Evolutionary conservation across 2,888 invertebrate species (phyloP).

Genomic region (Petrolisthes cinctipes): DNA sequence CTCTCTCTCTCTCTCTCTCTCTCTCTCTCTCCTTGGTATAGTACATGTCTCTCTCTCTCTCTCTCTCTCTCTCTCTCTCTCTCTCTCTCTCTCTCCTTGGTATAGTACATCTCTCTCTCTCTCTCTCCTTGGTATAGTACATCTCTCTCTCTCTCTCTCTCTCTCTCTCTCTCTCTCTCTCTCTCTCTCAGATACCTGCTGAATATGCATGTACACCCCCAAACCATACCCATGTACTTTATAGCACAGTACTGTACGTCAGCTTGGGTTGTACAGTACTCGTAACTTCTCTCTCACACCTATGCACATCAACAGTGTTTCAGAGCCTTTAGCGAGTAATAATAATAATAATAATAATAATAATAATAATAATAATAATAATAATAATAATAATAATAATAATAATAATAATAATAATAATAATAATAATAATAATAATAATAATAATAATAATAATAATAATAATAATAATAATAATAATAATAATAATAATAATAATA

Average conservation of each 20-base stretch:
- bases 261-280: no score
- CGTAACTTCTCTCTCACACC: no score
- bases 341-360: background rate
- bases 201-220: no score
- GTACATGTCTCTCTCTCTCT: slow-evolving; percentile 25
- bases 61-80: slow-evolving; percentile 24
- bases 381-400: background rate
- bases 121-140: background rate
- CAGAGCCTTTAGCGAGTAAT: no score
- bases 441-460: slow-evolving; percentile 14
- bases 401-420: slow-evolving; percentile 14
- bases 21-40: no score
- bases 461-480: slow-evolving; percentile 14
- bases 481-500: slow-evolving; percentile 15
- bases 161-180: background rate
- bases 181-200: background rate
- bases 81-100: no score
- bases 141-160: background rate
- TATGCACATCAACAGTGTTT: no score
- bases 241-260: no score
- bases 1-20: slow-evolving; percentile 22
- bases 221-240: no score
- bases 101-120: background rate
- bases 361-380: background rate
- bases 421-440: slow-evolving; percentile 21